Percentiles rank a stretch among this genome's conserved stretches.
Evolutionary conservation across 1,140 invertebrate species (phyloP).

Genomic region (Trichonephila clavata): DNA sequence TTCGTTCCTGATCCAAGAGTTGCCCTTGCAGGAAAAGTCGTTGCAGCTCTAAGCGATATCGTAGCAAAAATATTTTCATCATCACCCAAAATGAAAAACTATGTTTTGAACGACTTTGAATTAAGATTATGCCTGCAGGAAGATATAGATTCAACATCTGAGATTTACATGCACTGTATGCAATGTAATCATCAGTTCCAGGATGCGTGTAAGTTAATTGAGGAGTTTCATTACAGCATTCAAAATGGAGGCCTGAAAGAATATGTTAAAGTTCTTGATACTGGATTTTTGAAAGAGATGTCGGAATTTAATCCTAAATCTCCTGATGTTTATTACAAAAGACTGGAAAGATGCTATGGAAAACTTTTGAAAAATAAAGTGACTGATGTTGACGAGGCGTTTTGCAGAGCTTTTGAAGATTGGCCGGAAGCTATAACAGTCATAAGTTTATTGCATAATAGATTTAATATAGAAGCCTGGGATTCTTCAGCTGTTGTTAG

Average conservation of each 20-base stretch:
- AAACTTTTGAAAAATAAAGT: neutral
- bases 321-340: conserved; percentile 6
- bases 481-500: neutral
- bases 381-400: neutral
- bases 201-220: conserved; percentile 10
- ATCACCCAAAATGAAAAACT: neutral
- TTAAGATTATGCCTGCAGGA: neutral
- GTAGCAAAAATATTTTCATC: neutral
- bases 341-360: neutral
- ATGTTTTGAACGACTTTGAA: neutral
- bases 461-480: neutral
- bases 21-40: neutral
- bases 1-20: neutral
- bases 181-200: conserved; percentile 29
- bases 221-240: neutral
- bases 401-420: conserved; percentile 11
- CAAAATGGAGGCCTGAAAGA: neutral
- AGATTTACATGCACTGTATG: conserved; percentile 2
- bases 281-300: neutral
- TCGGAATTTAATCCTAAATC: neutral
- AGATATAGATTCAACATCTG: conserved; percentile 1
- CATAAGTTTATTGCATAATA: neutral
- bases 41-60: neutral
- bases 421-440: neutral
- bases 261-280: neutral